A percentile compares a stretch with the other conserved stretches of the same genome.
Evolutionary conservation across 2,797 vertebrate species (phyloP).

Genomic region (Ctenosaura bakeri): DNA sequence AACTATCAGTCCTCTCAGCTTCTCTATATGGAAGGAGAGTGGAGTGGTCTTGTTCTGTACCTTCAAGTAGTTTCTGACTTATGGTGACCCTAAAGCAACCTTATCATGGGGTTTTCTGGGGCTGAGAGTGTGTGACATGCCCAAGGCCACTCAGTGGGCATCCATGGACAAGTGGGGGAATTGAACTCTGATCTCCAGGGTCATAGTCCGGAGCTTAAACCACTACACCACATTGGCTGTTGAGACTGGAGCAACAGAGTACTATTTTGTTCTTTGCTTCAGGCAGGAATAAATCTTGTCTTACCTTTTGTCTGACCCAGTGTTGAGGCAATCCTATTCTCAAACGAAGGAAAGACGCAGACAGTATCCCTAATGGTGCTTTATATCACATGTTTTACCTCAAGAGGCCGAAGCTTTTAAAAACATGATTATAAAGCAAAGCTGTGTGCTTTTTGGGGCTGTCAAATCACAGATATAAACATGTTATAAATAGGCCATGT

Average conservation of each 20-base stretch:
- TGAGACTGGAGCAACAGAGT: not conserved
- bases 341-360: not conserved
- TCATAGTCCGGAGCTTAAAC: too few relatives aligned
- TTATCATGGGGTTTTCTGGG: too few relatives aligned
- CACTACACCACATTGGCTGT: too few relatives aligned
- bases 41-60: not conserved
- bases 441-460: conserved; percentile 35
- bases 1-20: not conserved
- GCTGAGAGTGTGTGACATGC: too few relatives aligned
- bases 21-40: not conserved
- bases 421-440: conserved; percentile 41
- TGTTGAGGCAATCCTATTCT: not conserved
- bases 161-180: too few relatives aligned
- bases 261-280: not conserved
- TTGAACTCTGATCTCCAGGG: too few relatives aligned
- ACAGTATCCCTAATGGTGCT: not conserved
- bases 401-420: not conserved
- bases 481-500: not conserved
- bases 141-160: too few relatives aligned
- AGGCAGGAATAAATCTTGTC: not conserved
- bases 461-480: not conserved
- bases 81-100: too few relatives aligned
- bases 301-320: not conserved
- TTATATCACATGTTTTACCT: conserved; percentile 51
- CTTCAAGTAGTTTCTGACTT: too few relatives aligned